phyloP scores from a whole-genome alignment of 2,113 vertebrate genomes.

The Chiloscyllium plagiosum region DNA sequence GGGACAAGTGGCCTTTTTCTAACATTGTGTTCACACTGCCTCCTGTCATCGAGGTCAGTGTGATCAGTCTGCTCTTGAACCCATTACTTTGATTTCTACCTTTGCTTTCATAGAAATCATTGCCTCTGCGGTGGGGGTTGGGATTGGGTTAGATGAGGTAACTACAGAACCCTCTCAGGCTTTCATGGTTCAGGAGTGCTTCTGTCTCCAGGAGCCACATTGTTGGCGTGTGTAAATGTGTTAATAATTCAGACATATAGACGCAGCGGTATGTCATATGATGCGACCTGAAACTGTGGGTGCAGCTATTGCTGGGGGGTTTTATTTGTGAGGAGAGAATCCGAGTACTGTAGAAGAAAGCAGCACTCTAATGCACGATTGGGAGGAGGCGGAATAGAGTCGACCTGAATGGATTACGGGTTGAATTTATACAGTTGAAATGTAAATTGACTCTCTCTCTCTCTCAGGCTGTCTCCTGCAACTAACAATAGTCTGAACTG shows the following conservation, averaged over 20 bases:
- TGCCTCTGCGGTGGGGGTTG: neutral
- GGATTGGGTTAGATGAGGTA: neutral
- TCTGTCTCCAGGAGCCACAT: neutral
- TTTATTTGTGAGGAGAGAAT: neutral
- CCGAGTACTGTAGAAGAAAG: neutral
- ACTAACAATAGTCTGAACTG: constrained; percentile 11
- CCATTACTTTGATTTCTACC: neutral
- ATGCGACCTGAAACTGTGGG: neutral
- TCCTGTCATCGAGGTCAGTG: neutral
- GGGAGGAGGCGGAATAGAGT: neutral
- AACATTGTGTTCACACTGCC: neutral
- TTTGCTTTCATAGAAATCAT: neutral
- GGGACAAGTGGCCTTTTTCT: neutral
- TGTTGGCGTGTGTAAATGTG: neutral
- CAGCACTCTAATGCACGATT: neutral
- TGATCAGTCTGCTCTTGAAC: neutral
- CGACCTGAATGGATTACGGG: neutral
- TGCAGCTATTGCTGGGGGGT: neutral
- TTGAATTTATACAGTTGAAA: neutral
- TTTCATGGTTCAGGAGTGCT: neutral
- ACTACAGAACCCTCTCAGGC: neutral
- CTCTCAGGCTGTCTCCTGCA: neutral
- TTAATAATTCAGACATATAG: neutral
- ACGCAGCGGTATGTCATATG: neutral
- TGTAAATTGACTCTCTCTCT: neutral